These are phyloP conservation scores for Phylloscopus trochiloides DNA, from an alignment of 2,113 vertebrate species.

Conservation along the genomic window DNA sequence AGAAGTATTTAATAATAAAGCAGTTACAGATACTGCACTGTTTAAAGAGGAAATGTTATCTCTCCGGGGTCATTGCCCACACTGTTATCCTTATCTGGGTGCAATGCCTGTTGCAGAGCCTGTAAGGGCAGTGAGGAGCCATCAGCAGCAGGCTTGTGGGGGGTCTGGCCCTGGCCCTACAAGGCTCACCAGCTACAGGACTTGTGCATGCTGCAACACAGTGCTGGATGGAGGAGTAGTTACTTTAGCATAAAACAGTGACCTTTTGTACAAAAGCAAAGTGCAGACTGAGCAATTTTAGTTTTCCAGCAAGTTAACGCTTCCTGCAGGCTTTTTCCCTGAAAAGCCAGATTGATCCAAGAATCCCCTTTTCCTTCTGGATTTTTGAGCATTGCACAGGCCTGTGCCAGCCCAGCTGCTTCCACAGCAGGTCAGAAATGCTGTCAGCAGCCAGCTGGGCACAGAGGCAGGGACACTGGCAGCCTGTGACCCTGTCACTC, in stretches of 20 bases:
- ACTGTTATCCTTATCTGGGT: not conserved
- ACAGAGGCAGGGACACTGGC: not conserved
- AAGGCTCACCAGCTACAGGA: not conserved
- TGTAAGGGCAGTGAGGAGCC: not conserved
- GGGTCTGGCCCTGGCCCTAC: not conserved
- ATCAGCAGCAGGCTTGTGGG: fast-evolving
- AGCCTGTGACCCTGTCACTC: not conserved
- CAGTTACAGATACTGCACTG: not conserved
- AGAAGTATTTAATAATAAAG: constrained; percentile 15
- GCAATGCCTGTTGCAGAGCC: not conserved
- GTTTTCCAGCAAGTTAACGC: not conserved
- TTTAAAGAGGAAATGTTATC: not conserved
- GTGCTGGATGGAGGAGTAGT: not conserved
- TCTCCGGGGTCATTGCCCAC: not conserved
- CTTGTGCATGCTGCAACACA: not conserved
- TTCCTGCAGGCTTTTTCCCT: not conserved
- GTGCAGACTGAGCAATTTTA: constrained; percentile 5
- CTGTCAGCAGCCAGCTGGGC: not conserved
- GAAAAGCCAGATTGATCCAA: not conserved
- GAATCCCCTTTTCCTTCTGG: not conserved
- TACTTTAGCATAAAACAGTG: not conserved
- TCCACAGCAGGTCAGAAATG: fast-evolving
- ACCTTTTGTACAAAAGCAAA: constrained; percentile 49
- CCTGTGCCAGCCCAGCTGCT: not conserved
- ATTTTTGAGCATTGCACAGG: not conserved